Conservation (phyloP, 1,140 invertebrate genomes). For the Drosophila nannoptera region DNA sequence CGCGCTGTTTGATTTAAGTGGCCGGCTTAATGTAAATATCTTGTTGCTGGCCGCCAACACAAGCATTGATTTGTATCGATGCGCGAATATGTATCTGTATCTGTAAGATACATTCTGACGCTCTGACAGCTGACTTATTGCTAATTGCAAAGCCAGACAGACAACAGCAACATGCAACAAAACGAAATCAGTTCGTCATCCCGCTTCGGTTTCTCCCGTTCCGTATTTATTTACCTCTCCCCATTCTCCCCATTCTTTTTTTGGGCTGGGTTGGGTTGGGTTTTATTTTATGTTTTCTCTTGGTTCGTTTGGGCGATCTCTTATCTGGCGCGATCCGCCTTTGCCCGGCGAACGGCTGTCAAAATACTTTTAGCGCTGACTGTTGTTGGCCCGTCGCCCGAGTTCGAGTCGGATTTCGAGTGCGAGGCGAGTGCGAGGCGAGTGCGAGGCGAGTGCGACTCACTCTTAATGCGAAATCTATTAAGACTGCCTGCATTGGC, state of each 20-base stretch:
- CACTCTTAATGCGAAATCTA: conserved; percentile 62
- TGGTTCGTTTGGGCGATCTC: conserved; percentile 55
- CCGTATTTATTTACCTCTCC: no score
- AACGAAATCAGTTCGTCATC: conserved; percentile 74
- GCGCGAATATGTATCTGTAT: conserved; percentile 37
- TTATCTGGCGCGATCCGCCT: conserved; percentile 46
- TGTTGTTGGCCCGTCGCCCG: conserved; percentile 31
- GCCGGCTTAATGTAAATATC: conserved; percentile 74
- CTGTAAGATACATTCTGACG: conserved; percentile 53
- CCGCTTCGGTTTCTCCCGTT: conserved; percentile 13
- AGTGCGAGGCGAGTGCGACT: conserved; percentile 3
- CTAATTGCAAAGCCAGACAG: conserved; percentile 63
- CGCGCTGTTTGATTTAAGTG: conserved; percentile 61
- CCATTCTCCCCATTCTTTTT: neutral
- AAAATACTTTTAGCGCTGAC: conserved; percentile 72
- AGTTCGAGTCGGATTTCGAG: conserved; percentile 26
- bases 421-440: neutral
- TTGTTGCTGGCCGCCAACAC: conserved; percentile 42
- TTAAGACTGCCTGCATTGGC: conserved; percentile 43
- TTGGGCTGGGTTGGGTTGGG: no score
- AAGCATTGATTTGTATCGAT: conserved; percentile 73
- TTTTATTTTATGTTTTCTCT: neutral
- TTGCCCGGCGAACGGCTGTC: conserved; percentile 50
- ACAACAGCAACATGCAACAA: conserved; percentile 8
- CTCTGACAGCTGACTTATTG: conserved; percentile 75